Evolutionary conservation across 2,888 invertebrate species (phyloP), one percentile per base, ranked within the genome.

Genomic region (Tenthredo livida): DNA sequence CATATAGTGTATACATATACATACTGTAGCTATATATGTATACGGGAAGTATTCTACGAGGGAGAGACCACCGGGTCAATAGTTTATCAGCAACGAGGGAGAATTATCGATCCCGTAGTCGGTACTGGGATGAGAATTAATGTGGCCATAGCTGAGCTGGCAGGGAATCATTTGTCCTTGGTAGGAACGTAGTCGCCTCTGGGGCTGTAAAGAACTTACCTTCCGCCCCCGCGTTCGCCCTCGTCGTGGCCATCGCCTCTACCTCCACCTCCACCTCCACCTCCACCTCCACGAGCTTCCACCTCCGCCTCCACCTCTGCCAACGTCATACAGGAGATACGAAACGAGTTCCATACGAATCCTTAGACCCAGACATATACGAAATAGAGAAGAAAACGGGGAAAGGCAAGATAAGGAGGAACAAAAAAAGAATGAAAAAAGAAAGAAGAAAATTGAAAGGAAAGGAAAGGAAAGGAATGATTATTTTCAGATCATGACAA

Each of bases 181-280:
- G 78, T 61, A 40, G 43, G 43, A 50, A 83, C 47, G 67, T 29
- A 83, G 83, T 70, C 83, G 82, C 85, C 85, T 47, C 78, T 78
- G 85, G 85, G 80, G 78, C 85, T 82, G 85, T 85, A 85, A 85
- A 85, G 85, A 85, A 85, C 85, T 85, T 85, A 85, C 85, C 85
- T 78, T 70, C 80, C 78, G 72, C 78, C 80, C 70, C 82, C 58
- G 84, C 82, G 65, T 58, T 40, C 78, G 33, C 77, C 65, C 47
- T 84, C 77, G 54, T 15, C 80, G 17, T 80, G 54, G 80, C 80
- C 77, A 50, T 77, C 77, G 77, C 47, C 75, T 25, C 50, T 9
- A 37, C n/a, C 70, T 12, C 9, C 37, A 37, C 29, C 67, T n/a
- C n/a, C n/a, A n/a, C n/a, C n/a, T n/a, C n/a, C n/a, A n/a, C 70